Percentiles rank a stretch among this genome's conserved stretches.
phyloP scores from a whole-genome alignment of 2,113 vertebrate species.

The Proteles cristata region DNA sequence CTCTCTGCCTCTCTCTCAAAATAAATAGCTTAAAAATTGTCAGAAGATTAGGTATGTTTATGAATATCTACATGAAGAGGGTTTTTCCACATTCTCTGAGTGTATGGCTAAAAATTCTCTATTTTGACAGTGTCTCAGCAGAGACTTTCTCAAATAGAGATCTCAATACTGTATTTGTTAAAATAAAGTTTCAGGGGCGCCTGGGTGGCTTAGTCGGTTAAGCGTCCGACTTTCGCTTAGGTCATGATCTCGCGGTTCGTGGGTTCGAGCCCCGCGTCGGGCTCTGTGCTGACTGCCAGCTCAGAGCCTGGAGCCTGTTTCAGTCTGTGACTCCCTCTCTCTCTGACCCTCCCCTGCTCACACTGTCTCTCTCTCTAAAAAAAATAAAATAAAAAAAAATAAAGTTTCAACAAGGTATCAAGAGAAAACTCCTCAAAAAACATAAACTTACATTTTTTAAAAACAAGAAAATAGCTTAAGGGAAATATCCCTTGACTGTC shows the following conservation, averaged over 20 bases:
- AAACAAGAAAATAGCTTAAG: background rate
- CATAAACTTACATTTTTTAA: background rate
- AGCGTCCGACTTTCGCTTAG: too few relatives aligned
- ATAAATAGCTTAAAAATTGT: background rate
- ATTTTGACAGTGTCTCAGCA: background rate
- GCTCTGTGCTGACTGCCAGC: too few relatives aligned
- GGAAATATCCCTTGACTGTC: background rate
- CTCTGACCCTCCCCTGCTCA: too few relatives aligned
- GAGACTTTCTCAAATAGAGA: conserved; percentile 6
- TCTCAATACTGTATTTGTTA: background rate
- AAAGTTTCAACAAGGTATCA: background rate
- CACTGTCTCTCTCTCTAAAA: too few relatives aligned
- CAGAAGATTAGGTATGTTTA: background rate
- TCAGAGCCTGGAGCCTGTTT: too few relatives aligned
- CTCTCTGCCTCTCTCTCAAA: too few relatives aligned
- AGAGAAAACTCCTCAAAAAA: background rate
- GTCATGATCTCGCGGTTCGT: too few relatives aligned
- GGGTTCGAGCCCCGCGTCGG: too few relatives aligned
- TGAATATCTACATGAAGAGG: background rate
- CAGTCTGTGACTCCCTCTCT: too few relatives aligned
- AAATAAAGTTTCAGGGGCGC: background rate
- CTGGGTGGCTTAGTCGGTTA: too few relatives aligned
- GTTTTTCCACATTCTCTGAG: background rate
- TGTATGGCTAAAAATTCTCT: conserved; percentile 12
- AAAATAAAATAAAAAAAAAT: too few relatives aligned